Percentiles rank a stretch among this genome's conserved stretches.
These are phyloP conservation scores for Liasis olivaceus DNA, from an alignment of 2,797 vertebrate species.

Conservation along the genomic window DNA sequence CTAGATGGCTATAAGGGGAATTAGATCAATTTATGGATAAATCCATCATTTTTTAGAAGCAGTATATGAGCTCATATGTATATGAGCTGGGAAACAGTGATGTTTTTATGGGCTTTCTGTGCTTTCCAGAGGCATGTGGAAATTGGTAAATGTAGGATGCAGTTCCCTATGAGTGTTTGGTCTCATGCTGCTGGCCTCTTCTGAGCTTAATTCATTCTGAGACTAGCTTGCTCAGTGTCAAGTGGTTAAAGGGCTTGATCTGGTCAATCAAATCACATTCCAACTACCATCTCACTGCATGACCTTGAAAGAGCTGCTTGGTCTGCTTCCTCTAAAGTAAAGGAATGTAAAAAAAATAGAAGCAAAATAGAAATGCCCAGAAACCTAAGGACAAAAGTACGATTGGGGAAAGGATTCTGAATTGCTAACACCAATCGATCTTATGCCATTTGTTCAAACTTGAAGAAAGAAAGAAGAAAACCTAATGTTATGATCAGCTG, in stretches of 20 bases:
- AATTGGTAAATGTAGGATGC: neutral
- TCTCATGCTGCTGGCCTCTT: neutral
- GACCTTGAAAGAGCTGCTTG: neutral
- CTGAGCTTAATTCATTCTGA: neutral
- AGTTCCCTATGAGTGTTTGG: neutral
- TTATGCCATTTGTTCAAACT: neutral
- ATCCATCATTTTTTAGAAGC: neutral
- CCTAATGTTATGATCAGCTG: neutral
- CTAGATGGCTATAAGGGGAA: neutral
- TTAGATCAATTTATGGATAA: neutral
- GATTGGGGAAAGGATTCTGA: neutral
- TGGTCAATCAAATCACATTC: neutral
- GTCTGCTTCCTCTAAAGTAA: neutral
- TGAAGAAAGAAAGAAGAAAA: neutral
- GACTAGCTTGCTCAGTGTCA: neutral
- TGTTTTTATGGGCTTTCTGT: too few species aligned
- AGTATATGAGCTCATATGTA: too few species aligned
- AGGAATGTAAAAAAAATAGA: neutral
- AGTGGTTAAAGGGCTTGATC: neutral
- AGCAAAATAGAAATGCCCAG: neutral
- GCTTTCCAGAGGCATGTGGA: neutral
- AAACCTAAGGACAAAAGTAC: neutral
- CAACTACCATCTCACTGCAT: neutral
- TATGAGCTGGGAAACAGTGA: neutral
- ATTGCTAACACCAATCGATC: too few species aligned